phyloP scores from a whole-genome alignment of 2,113 vertebrate species.

The Bubo bubo region DNA sequence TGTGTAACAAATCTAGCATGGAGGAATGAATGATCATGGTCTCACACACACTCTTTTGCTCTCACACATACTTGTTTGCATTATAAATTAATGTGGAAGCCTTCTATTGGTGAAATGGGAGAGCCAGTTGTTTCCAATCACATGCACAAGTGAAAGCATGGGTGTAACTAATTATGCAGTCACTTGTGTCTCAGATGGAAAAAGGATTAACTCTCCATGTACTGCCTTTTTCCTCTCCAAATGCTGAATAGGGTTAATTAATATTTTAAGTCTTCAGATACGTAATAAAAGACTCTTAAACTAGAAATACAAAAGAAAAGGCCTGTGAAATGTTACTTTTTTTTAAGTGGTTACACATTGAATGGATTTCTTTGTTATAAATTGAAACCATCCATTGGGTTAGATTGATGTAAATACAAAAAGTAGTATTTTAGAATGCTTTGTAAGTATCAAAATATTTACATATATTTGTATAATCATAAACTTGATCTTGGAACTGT shows the following conservation, averaged over 20 bases:
- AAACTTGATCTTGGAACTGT: background rate
- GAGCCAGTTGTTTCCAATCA: slow-evolving; percentile 35
- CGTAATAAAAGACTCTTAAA: background rate
- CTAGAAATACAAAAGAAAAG: background rate
- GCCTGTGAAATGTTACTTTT: background rate
- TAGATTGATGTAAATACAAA: background rate
- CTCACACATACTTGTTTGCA: background rate
- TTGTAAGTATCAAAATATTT: slow-evolving; percentile 2
- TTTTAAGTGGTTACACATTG: background rate
- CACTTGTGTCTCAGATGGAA: slow-evolving; percentile 2
- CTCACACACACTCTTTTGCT: background rate
- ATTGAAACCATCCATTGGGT: background rate
- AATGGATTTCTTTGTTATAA: slow-evolving; percentile 7
- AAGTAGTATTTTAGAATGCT: background rate
- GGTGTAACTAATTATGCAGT: slow-evolving; percentile 44
- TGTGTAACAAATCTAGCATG: background rate
- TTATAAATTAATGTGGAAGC: slow-evolving; percentile 54
- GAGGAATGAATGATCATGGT: background rate
- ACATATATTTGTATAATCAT: background rate
- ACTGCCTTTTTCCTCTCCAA: background rate
- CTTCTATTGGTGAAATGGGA: slow-evolving; percentile 47
- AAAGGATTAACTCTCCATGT: background rate
- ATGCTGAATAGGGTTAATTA: background rate
- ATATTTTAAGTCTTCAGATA: background rate
- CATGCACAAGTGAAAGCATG: background rate